phyloP scores from a whole-genome alignment of 2,113 vertebrate species.

The Columba livia region DNA sequence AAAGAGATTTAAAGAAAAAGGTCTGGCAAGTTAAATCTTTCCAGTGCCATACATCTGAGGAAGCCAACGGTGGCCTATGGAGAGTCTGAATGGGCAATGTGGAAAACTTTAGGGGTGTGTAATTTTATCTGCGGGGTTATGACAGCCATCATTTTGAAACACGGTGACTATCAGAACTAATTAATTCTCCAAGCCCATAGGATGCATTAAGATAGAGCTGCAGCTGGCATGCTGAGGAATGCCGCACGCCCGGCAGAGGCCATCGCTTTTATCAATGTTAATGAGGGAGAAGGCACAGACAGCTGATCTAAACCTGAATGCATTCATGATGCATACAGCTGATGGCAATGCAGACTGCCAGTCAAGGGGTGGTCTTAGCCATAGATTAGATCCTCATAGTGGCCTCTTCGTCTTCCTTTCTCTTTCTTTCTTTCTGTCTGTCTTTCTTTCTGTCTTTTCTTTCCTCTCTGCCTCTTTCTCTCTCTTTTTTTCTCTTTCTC shows the following conservation, averaged over 20 bases:
- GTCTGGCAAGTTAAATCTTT: constrained; percentile 40
- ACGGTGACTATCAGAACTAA: constrained; percentile 60
- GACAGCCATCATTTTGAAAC: constrained; percentile 57
- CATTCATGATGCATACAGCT: constrained; percentile 56
- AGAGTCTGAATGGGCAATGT: constrained; percentile 35
- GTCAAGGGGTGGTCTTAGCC: constrained; percentile 69
- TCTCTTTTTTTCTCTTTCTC: too few species aligned
- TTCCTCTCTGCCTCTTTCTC: not conserved
- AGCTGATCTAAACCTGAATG: constrained; percentile 36
- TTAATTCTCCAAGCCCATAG: constrained; percentile 62
- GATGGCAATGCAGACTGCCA: constrained; percentile 61
- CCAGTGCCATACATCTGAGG: constrained; percentile 6
- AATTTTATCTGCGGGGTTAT: constrained; percentile 51
- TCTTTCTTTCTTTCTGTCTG: not conserved
- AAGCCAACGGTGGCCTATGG: not conserved
- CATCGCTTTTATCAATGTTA: constrained; percentile 50
- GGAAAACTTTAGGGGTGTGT: constrained; percentile 37
- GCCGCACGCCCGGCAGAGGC: not conserved
- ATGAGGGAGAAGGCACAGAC: constrained; percentile 67
- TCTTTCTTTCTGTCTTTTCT: too few species aligned
- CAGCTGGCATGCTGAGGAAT: constrained; percentile 77
- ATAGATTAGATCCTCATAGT: constrained; percentile 72
- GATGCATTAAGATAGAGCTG: constrained; percentile 23
- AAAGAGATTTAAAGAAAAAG: constrained; percentile 3
- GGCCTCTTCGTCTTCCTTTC: constrained; percentile 58